Evolutionary conservation across 2,113 vertebrate species (phyloP).

Genomic region (Ploceus nigricollis): DNA sequence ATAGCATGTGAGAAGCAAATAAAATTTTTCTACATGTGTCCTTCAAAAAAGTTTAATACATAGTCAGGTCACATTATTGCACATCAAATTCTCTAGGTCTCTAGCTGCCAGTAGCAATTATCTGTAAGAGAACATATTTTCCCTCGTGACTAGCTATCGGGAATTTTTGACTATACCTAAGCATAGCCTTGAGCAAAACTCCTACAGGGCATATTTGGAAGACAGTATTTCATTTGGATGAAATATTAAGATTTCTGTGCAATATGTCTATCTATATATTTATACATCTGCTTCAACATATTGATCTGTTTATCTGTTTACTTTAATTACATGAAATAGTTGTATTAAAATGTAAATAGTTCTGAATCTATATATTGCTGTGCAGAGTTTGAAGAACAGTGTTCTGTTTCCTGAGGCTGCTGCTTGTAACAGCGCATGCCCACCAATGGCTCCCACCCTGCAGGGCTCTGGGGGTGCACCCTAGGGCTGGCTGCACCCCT

Average conservation of each 20-base stretch:
- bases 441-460: not conserved
- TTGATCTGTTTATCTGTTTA: slow-evolving; percentile 77
- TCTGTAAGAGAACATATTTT: slow-evolving; percentile 90
- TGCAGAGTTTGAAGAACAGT: not conserved
- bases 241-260: slow-evolving; percentile 72
- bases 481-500: not conserved
- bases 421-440: not conserved
- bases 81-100: slow-evolving; percentile 85
- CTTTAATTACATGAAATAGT: slow-evolving; percentile 71
- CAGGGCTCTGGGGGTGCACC: not conserved
- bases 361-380: slow-evolving; percentile 22
- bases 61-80: slow-evolving; percentile 88
- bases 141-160: slow-evolving; percentile 80
- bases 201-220: slow-evolving; percentile 77
- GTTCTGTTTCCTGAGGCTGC: not conserved
- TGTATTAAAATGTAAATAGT: slow-evolving; percentile 70
- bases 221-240: slow-evolving; percentile 76
- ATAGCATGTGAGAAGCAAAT: slow-evolving; percentile 71
- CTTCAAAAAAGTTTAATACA: slow-evolving; percentile 90
- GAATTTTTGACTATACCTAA: slow-evolving; percentile 81
- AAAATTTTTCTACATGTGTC: slow-evolving; percentile 83
- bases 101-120: slow-evolving; percentile 93
- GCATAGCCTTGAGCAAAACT: slow-evolving; percentile 85
- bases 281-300: slow-evolving; percentile 78
- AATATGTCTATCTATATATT: slow-evolving; percentile 72